Base-by-base conservation (phyloP, 2,888 invertebrate species). In the Phlogophora meticulosa region DNA sequence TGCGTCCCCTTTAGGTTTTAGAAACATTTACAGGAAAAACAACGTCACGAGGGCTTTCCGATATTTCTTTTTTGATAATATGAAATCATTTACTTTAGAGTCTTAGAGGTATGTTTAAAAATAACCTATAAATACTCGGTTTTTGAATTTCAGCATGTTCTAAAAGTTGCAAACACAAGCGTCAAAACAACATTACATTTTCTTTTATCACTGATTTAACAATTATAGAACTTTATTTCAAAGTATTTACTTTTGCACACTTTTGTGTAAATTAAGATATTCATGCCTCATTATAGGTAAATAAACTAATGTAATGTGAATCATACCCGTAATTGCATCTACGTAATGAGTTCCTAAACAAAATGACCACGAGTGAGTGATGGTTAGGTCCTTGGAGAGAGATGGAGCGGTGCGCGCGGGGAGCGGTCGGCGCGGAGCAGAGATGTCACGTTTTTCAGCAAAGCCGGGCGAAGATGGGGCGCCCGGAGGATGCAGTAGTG, bases 401-500 rank as follows among this genome's bases (percentile, higher is more conserved):
- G 80, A 72, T 73, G 73, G 60, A 76, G 73, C 76, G 65, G 75
- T 53, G 74, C 65, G 76, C 73, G 85, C 78, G 83, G 83, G 85
- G 85, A 71, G 83, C 75, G 75, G 74, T 80, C 76, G 80, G 82
- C 80, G 84, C 84, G 84, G 86, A 87, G 87, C 87, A 87, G 90
- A 90, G 90, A 91, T 92, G 92, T 92, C 91, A 92, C 91, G 92
- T 93, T 93, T 93, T 92, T 91, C 89, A 90, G 91, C 87, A 88
- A 76, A 91, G 88, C 88, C 84, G 89, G 87, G 90, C 88, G 90
- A 91, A 92, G 93, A 93, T 91, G 90, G 90, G 91, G 92, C 88
- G 92, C 89, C 88, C 87, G 87, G 90, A 92, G 93, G 93, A 93
- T 95, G 93, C 94, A 93, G 94, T 93, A 94, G 93, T 90, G 94